Conservation (phyloP, 2,888 invertebrate species). For the Tenthredo scrophulariae region DNA sequence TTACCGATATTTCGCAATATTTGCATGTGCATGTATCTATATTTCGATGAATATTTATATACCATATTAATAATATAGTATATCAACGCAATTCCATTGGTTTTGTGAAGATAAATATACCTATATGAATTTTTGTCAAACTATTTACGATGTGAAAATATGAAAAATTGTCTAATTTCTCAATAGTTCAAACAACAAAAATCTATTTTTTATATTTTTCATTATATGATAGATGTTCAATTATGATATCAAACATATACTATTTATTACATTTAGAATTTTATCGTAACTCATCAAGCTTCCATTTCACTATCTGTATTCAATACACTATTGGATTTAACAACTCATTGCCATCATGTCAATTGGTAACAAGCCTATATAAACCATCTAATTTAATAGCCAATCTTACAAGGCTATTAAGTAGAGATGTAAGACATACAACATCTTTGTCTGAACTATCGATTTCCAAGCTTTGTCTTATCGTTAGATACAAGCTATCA, state of each 20-base stretch:
- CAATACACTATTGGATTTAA: constrained; percentile 8
- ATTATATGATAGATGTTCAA: neutral
- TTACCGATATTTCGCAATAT: neutral
- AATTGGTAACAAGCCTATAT: constrained; percentile 3
- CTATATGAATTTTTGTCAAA: neutral
- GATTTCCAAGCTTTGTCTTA: neutral
- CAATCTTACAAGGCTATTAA: constrained; percentile 1
- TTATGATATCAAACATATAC: neutral
- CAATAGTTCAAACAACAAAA: neutral
- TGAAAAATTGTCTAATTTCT: neutral
- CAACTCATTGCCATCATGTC: constrained; percentile 17
- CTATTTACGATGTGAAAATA: neutral
- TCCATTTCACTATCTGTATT: neutral
- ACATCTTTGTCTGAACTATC: neutral
- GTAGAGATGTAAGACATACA: neutral
- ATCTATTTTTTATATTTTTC: neutral
- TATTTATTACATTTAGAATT: constrained; percentile 10
- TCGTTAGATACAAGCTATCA: neutral
- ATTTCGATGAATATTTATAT: constrained; percentile 1
- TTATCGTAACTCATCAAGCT: neutral
- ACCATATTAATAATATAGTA: neutral
- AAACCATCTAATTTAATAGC: constrained; percentile 7
- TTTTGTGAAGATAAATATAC: neutral
- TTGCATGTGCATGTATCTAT: neutral
- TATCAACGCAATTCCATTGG: neutral